Evolutionary conservation across 2,888 invertebrate genomes (phyloP).

Genomic region (Disparrhopalites patrizii): DNA sequence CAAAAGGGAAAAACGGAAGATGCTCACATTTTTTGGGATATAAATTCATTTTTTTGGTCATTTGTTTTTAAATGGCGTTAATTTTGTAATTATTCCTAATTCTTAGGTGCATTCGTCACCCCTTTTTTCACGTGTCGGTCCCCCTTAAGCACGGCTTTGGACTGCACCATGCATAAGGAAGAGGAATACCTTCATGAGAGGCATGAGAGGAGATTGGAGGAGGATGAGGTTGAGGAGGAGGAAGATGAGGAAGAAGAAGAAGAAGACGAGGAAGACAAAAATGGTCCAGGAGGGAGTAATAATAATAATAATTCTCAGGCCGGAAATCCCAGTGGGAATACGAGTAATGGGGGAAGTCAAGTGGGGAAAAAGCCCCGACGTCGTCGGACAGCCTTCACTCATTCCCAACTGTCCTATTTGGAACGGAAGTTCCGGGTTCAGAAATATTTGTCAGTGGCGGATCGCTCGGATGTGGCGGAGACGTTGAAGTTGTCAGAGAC

Average conservation of each 20-base stretch:
- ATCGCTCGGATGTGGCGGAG: conserved; percentile 87
- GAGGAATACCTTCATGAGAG: too few species aligned
- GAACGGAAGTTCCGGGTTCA: conserved; percentile 90
- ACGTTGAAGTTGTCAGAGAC: conserved; percentile 85
- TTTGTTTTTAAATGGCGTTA: too few species aligned
- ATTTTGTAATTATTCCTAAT: too few species aligned
- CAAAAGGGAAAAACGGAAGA: too few species aligned
- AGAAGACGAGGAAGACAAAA: conserved; percentile 48
- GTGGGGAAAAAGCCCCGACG: conserved; percentile 67
- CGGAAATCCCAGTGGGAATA: conserved; percentile 55
- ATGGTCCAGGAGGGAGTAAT: too few species aligned
- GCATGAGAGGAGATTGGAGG: too few species aligned
- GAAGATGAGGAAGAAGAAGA: conserved; percentile 56
- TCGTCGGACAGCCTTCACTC: conserved; percentile 79
- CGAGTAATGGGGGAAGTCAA: conserved; percentile 54
- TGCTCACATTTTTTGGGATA: too few species aligned
- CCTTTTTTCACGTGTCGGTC: conserved; percentile 17
- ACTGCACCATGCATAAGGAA: conserved; percentile 13
- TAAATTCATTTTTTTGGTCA: too few species aligned
- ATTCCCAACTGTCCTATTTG: conserved; percentile 85
- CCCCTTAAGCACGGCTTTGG: conserved; percentile 7
- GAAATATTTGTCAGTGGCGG: conserved; percentile 89
- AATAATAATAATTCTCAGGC: too few species aligned
- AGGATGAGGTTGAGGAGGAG: conserved; percentile 47
- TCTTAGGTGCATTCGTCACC: conserved; percentile 5